These are phyloP conservation scores for Gobio occitaniae DNA, from an alignment of 2,797 vertebrate genomes.

Conservation along the genomic window DNA sequence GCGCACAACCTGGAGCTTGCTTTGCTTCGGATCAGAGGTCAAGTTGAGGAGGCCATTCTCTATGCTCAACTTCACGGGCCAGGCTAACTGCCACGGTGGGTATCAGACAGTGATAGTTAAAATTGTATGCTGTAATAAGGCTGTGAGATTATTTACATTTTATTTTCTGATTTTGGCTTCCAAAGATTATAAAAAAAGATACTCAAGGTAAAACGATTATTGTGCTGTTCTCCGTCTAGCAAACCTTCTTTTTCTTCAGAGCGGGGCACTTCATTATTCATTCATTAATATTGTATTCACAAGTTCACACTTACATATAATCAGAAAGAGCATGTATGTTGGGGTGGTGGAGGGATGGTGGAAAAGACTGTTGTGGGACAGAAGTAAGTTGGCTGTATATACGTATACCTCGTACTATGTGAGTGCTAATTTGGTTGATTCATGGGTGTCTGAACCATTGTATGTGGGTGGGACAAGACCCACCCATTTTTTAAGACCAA, in stretches of 20 bases:
- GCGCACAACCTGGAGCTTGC: slow-evolving; percentile 85
- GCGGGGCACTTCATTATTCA: background rate
- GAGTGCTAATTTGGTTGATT: too few relatives aligned
- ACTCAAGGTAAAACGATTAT: background rate
- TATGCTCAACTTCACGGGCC: slow-evolving; percentile 82
- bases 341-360: background rate
- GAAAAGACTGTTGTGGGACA: background rate
- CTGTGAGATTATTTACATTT: background rate
- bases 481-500: too few relatives aligned
- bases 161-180: background rate
- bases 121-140: background rate
- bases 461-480: too few relatives aligned
- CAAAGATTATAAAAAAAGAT: background rate
- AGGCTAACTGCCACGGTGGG: slow-evolving; percentile 87
- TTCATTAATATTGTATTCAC: background rate
- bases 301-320: background rate
- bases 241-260: background rate
- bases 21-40: slow-evolving; percentile 78
- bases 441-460: too few relatives aligned
- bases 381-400: background rate
- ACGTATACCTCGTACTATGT: background rate
- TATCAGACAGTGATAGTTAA: slow-evolving; percentile 43
- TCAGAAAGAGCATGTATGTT: background rate
- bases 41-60: slow-evolving; percentile 85
- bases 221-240: background rate